phyloP scores from a whole-genome alignment of 2,888 invertebrate genomes.

The Oscheius onirici region DNA sequence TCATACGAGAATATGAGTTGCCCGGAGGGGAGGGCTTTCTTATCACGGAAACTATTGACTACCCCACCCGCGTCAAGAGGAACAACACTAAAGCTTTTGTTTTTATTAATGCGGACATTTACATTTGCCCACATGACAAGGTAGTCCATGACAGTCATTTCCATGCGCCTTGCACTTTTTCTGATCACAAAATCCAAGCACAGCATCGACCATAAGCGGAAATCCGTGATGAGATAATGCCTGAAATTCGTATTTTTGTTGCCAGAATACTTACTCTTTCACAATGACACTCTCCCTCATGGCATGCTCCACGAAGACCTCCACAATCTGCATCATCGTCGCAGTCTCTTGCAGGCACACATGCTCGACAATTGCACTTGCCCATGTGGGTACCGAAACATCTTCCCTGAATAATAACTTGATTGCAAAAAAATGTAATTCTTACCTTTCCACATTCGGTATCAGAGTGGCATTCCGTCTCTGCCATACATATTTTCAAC shows the following conservation, averaged over 20 bases:
- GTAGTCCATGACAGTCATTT: constrained; percentile 30
- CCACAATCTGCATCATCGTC: constrained; percentile 25
- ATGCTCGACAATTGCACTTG: constrained; percentile 27
- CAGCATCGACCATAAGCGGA: constrained; percentile 23
- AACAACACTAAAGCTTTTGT: not conserved
- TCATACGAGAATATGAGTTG: not conserved
- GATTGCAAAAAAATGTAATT: not conserved
- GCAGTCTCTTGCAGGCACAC: constrained; percentile 13
- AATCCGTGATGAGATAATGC: constrained; percentile 27
- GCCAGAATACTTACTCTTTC: not conserved
- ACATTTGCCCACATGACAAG: constrained; percentile 28
- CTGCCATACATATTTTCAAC: constrained; percentile 21
- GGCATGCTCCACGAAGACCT: constrained; percentile 21
- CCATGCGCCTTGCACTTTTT: constrained; percentile 23
- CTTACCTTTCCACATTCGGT: constrained; percentile 16
- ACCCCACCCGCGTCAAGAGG: not conserved
- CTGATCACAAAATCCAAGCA: constrained; percentile 23
- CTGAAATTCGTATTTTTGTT: not conserved
- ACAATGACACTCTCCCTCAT: constrained; percentile 27
- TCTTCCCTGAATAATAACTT: not conserved
- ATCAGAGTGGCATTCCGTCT: constrained; percentile 13
- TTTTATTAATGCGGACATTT: constrained; percentile 25
- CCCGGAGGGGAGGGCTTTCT: not conserved
- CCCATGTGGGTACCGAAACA: constrained; percentile 26
- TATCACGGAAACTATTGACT: constrained; percentile 17